phyloP scores from a whole-genome alignment of 2,797 vertebrate genomes.

The Champsocephalus gunnari region DNA sequence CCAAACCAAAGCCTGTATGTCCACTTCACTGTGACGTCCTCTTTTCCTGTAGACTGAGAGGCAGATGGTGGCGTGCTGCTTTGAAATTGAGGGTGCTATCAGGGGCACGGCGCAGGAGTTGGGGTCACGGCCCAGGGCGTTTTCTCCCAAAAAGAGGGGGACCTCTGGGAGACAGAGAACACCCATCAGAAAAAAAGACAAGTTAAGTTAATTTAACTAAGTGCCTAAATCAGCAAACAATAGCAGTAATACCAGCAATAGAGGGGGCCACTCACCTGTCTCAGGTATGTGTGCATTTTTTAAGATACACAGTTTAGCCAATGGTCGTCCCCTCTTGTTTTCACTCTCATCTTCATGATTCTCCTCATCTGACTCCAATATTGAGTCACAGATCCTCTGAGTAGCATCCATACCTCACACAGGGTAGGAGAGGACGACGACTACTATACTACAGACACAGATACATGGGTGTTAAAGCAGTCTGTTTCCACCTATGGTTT shows the following conservation, averaged over 20 bases:
- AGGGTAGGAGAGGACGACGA: background rate
- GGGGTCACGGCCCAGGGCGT: conserved; percentile 88
- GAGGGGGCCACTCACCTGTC: conserved; percentile 69
- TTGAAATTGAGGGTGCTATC: conserved; percentile 87
- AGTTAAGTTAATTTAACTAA: background rate
- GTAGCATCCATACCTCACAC: conserved; percentile 83
- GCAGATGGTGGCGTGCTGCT: conserved; percentile 87
- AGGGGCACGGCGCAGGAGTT: conserved; percentile 83
- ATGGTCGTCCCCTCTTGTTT: conserved; percentile 48
- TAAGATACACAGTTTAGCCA: conserved; percentile 83
- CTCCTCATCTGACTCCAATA: conserved; percentile 78
- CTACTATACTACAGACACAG: background rate
- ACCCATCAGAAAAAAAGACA: background rate
- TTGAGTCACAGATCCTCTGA: conserved; percentile 79
- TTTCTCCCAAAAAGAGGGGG: conserved; percentile 88
- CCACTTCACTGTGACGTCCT: conserved; percentile 27
- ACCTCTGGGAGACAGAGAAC: conserved; percentile 80
- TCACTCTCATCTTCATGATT: conserved; percentile 59
- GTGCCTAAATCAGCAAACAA: background rate
- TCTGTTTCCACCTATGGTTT: background rate
- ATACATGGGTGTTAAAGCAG: background rate
- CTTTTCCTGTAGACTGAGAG: conserved; percentile 78
- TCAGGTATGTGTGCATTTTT: conserved; percentile 83
- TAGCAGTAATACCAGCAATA: background rate
- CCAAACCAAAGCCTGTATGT: conserved; percentile 84